A percentile compares a stretch with the other conserved stretches of the same genome.
These are phyloP conservation scores for Myotis davidii DNA, from an alignment of 2,113 vertebrate species.

Conservation along the genomic window DNA sequence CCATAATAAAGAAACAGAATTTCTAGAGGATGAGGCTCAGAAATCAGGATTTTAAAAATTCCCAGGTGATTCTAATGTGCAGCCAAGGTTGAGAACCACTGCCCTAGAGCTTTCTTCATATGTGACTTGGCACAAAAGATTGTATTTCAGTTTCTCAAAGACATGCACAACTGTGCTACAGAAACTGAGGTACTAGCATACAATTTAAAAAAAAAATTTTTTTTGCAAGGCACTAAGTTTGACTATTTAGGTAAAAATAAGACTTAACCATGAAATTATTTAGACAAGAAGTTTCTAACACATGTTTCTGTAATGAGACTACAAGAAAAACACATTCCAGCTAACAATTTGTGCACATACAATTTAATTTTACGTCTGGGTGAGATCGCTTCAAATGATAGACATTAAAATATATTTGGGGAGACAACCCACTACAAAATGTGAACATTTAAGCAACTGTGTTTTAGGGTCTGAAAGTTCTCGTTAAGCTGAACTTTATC, in stretches of 20 bases:
- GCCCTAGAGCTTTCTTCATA: neutral
- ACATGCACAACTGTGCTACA: neutral
- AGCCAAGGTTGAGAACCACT: no score
- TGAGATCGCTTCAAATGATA: constrained; percentile 41
- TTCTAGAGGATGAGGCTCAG: no score
- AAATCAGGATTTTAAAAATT: no score
- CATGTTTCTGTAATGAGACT: neutral
- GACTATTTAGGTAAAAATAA: neutral
- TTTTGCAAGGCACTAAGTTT: neutral
- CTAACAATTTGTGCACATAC: neutral
- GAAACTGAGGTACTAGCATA: neutral
- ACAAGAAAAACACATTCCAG: neutral
- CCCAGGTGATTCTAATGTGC: no score
- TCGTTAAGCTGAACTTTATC: neutral
- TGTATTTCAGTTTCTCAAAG: neutral
- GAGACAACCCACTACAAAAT: constrained; percentile 32
- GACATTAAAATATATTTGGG: neutral
- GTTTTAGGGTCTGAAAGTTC: constrained; percentile 21
- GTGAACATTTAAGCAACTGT: constrained; percentile 4
- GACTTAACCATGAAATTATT: neutral
- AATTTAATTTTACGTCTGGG: constrained; percentile 64
- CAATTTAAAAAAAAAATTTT: no score
- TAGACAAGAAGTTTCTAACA: neutral
- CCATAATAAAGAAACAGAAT: no score
- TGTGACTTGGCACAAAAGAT: neutral